phyloP scores from a whole-genome alignment of 2,888 invertebrate genomes.

The Melanchra persicariae region DNA sequence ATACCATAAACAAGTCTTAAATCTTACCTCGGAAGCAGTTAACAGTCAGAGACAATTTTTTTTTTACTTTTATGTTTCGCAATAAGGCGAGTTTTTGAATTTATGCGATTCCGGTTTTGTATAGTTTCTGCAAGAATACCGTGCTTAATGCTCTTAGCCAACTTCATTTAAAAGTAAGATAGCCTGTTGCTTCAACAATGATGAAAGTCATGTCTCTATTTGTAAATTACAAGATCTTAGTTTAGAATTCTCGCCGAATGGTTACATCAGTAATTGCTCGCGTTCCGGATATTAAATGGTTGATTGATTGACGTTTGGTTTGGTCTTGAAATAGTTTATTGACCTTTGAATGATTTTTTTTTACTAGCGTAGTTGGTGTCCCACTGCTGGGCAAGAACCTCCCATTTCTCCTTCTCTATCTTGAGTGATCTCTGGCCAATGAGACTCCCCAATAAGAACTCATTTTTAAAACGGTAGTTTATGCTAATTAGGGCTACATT shows the following conservation, averaged over 20 bases:
- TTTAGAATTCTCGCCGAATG: constrained; percentile 8
- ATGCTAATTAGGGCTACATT: not conserved
- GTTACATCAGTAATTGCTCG: constrained; percentile 45
- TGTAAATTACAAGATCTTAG: constrained; percentile 27
- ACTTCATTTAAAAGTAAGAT: constrained; percentile 56
- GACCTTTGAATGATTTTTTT: not conserved
- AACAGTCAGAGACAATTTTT: constrained; percentile 8
- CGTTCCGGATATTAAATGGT: constrained; percentile 36
- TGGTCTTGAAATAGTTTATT: constrained; percentile 30
- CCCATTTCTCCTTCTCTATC: no score
- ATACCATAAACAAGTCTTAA: constrained; percentile 3
- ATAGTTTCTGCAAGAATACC: constrained; percentile 43
- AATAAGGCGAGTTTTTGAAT: constrained; percentile 30
- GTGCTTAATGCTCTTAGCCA: constrained; percentile 36
- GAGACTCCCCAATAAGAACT: not conserved
- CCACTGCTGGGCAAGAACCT: no score
- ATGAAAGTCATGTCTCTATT: constrained; percentile 44
- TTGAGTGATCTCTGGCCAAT: no score
- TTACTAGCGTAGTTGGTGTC: not conserved
- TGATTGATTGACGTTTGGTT: constrained; percentile 38
- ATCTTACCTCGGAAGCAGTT: constrained; percentile 24
- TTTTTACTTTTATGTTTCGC: constrained; percentile 15
- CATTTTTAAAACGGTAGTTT: not conserved
- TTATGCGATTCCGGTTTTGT: constrained; percentile 35
- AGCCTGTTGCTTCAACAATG: constrained; percentile 43